These are phyloP conservation scores for Thymelicus sylvestris DNA, from an alignment of 2,888 invertebrate genomes.

Conservation along the genomic window DNA sequence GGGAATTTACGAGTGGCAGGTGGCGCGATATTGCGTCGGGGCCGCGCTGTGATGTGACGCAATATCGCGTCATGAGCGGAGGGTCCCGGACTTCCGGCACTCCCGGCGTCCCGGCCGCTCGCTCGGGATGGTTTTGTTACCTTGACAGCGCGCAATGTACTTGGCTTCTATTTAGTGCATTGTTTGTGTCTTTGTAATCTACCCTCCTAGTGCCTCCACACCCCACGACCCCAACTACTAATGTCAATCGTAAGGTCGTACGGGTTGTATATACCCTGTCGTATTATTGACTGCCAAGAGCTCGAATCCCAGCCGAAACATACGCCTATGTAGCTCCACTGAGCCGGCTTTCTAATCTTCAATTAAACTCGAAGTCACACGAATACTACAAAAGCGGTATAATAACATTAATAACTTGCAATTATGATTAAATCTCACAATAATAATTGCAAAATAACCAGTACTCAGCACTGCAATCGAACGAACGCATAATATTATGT, in stretches of 20 bases:
- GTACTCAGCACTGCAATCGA: constrained; percentile 9
- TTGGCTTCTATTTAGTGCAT: constrained; percentile 4
- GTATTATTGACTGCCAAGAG: no score
- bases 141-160: constrained; percentile 4
- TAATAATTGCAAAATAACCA: constrained; percentile 25
- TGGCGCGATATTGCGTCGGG: constrained; percentile 40
- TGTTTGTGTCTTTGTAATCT: constrained; percentile 5
- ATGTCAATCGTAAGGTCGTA: no score
- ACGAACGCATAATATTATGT: constrained; percentile 32
- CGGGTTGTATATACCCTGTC: no score
- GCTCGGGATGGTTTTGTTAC: neutral
- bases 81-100: neutral
- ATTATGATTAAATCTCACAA: constrained; percentile 29
- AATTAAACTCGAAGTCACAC: neutral
- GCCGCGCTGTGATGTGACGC: constrained; percentile 23
- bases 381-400: neutral
- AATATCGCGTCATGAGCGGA: constrained; percentile 1
- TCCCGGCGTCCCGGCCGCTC: neutral
- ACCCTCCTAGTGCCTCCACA: neutral
- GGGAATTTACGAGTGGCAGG: constrained; percentile 48
- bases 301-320: no score
- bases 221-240: neutral
- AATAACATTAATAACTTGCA: neutral
- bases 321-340: neutral
- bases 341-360: neutral